phyloP scores from a whole-genome alignment of 2,113 vertebrate species.

The Epinephelus moara region DNA sequence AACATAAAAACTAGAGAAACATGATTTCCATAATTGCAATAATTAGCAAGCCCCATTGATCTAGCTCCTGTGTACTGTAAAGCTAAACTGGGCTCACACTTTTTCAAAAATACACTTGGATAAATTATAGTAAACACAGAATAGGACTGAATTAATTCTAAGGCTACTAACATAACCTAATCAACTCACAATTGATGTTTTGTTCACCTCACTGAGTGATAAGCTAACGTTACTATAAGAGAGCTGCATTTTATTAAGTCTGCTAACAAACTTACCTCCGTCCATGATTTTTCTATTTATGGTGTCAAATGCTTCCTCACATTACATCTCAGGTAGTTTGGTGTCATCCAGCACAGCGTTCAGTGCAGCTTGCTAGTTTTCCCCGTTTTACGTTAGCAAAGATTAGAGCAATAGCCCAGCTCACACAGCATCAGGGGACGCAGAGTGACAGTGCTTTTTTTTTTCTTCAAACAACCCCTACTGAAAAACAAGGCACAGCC shows the following conservation, averaged over 20 bases:
- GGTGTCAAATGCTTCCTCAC: background rate
- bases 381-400: background rate
- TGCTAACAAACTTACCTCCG: background rate
- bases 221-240: background rate
- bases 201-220: background rate
- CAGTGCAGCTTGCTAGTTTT: background rate
- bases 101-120: background rate
- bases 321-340: background rate
- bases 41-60: background rate
- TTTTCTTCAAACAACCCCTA: background rate
- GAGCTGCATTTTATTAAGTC: background rate
- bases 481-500: background rate
- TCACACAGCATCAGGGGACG: background rate
- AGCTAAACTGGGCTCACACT: background rate
- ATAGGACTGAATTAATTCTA: background rate
- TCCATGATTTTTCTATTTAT: background rate
- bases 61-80: background rate
- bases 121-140: background rate
- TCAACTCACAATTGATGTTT: background rate
- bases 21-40: too few species aligned
- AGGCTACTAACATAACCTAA: background rate
- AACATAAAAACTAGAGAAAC: background rate
- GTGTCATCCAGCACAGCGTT: too few species aligned
- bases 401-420: background rate
- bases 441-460: background rate